These are phyloP conservation scores for Zosterops lateralis DNA, from an alignment of 2,113 vertebrate genomes.

Conservation along the genomic window DNA sequence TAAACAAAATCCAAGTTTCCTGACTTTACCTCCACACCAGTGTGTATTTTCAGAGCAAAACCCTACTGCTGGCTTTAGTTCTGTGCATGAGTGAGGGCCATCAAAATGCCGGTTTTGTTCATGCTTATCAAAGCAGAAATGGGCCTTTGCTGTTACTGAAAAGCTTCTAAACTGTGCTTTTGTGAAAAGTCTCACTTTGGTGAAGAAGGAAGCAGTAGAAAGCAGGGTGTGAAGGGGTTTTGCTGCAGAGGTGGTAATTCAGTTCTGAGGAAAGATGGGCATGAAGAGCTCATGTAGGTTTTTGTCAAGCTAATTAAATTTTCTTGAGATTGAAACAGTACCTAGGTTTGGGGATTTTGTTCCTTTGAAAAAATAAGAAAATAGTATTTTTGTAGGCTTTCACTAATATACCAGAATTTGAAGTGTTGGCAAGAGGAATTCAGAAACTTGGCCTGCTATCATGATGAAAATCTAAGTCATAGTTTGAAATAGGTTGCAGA, in stretches of 20 bases:
- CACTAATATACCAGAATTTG: not conserved
- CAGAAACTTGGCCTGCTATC: not conserved
- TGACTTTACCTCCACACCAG: not conserved
- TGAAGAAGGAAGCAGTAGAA: not conserved
- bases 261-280: not conserved
- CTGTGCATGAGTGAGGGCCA: not conserved
- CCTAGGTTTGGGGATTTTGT: not conserved
- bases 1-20: not conserved
- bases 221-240: not conserved
- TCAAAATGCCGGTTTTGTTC: not conserved
- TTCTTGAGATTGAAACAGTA: not conserved
- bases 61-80: not conserved
- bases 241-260: not conserved
- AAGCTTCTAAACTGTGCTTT: not conserved
- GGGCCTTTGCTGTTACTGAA: not conserved
- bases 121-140: not conserved
- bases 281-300: not conserved
- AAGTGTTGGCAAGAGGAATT: not conserved
- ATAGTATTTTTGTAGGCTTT: not conserved
- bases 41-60: not conserved
- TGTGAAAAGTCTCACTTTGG: not conserved
- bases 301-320: not conserved
- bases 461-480: not conserved
- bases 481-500: not conserved
- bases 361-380: not conserved